Percentiles rank a stretch among this genome's conserved stretches.
Conservation (phyloP, 1,140 invertebrate genomes). For the Papilio aristodemus region DNA sequence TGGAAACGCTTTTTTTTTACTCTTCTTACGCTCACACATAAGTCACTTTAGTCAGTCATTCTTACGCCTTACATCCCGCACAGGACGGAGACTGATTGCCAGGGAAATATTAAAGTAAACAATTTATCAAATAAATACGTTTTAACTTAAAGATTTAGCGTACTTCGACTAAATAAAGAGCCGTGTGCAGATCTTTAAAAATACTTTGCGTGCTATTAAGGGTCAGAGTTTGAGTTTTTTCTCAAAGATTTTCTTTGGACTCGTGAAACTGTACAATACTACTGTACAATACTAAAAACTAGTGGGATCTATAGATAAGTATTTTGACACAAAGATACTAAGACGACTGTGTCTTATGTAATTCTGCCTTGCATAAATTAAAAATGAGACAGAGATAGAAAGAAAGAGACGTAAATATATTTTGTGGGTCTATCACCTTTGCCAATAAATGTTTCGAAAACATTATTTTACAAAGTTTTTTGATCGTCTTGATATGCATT, state of each 20-base stretch:
- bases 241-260: too few relatives aligned
- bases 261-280: too few relatives aligned
- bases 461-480: too few relatives aligned
- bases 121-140: background rate
- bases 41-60: conserved; percentile 31
- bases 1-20: conserved; percentile 46
- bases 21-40: conserved; percentile 25
- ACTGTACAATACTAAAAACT: too few relatives aligned
- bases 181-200: background rate
- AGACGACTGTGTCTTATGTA: too few relatives aligned
- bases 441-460: too few relatives aligned
- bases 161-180: background rate
- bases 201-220: background rate
- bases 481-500: background rate
- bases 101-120: background rate
- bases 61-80: conserved; percentile 22
- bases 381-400: background rate
- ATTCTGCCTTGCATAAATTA: too few relatives aligned
- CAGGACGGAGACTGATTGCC: background rate
- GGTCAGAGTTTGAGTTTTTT: too few relatives aligned
- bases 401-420: too few relatives aligned
- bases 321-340: too few relatives aligned
- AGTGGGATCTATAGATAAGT: too few relatives aligned
- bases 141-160: background rate
- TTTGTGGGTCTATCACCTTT: too few relatives aligned